Evolutionary conservation across 2,888 invertebrate species (phyloP), one percentile per base, ranked within the genome.

Genomic region (Junonia oenone): DNA sequence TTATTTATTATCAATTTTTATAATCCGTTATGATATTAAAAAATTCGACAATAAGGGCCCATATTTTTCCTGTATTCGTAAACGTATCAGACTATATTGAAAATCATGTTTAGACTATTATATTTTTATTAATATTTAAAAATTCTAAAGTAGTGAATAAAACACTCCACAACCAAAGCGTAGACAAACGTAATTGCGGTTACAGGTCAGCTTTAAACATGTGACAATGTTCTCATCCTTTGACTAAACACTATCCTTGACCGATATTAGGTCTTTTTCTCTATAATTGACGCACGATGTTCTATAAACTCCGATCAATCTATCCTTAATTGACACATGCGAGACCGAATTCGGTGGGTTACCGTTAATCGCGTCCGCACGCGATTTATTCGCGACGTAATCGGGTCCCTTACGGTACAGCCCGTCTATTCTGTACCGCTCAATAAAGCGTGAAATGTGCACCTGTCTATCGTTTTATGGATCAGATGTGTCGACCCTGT

Each of bases 331-430:
- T 69, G 70, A 68, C 67, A 67, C 63, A 61, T 62, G 60, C 55
- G 54, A 63, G 62, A 68, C 73, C 76, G 75, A 81, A 78, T 87
- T 88, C 77, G 85, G 78, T 65, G 61, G 66, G 72, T 73, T 78
- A 83, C 85, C 81, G 85, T 86, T 87, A 86, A 80, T 73, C 64
- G 63, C 45, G 66, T 72, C 74, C 71, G 68, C 68, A 64, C 58
- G 75, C 81, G 79, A 87, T 87, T 85, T 87, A 86, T 86, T 77
- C 66, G 71, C 80, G 83, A 81, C 83, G 71, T 76, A 86, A 87
- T 79, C 83, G 81, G 83, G 87, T 76, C 84, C 67, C 73, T 73
- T 73, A 74, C 75, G 75, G 83, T 83, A 83, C 76, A 81, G 71
- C 66, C 17, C 73, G 69, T 77, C 71, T 74, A 62, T 61, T 59